Evolutionary conservation across 1,140 invertebrate species (phyloP), one percentile per base, ranked within the genome.

Genomic region (Chlorops oryzae): DNA sequence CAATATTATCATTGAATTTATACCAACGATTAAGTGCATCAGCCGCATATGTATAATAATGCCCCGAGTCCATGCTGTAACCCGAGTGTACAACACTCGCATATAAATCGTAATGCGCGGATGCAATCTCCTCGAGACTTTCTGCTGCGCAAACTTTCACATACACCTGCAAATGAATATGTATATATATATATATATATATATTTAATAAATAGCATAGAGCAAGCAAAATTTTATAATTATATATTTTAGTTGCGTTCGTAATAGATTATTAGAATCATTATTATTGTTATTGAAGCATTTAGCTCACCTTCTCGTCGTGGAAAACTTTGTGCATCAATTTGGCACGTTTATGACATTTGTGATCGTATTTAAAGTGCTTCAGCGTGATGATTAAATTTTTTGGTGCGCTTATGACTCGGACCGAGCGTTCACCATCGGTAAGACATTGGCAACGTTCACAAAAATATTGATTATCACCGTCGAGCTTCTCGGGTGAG

Each of bases 11-110:
- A 60, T 92, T 90, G 59, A 88, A 91, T 54, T 85, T 80, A 62
- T 82, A 88, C 90, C 89, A 92, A 77, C 82, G 83, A 53, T 76
- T 77, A 2, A 81, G 74, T 18, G 78, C 74, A 61, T 87, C 83
- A 23, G 84, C 79, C 0, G 86, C 87, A 57, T 88, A 83, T 0
- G 87, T 89, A 61, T 90, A 90, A 65, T 93, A 92, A 66, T 93
- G 90, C 0, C 90, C 90, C 5, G 85, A 85, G 61, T 92, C 87
- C 55, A 89, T 81, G 34, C 82, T 87, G 12, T 81, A 81, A 2
- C 90, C 89, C 1, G 84, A 84, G 65, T 93, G 90, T 0, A 93
- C 83, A 0, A 93, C 86, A 0, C 88, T 86, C 0, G 86, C 86
- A 61, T 88, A 90, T 1, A 92, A 64, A 9, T 78, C 76, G 64